Evolutionary conservation across 2,888 invertebrate species (phyloP).

Genomic region (Thereva nobilitata): DNA sequence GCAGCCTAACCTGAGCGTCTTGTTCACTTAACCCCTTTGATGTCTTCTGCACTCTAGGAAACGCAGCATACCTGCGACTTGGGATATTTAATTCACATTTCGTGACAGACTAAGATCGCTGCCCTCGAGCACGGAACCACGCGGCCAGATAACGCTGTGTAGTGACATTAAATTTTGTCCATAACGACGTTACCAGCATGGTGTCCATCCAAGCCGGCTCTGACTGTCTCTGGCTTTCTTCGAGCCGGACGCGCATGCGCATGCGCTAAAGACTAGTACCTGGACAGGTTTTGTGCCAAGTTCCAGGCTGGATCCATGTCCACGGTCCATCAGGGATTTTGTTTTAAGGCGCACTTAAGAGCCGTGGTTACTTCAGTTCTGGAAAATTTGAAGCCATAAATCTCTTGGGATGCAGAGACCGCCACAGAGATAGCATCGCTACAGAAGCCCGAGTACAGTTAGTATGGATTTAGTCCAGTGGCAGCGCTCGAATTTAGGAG

Average conservation of each 20-base stretch:
- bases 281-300: constrained; percentile 22
- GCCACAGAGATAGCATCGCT: constrained; percentile 19
- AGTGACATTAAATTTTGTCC: constrained; percentile 35
- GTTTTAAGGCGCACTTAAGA: constrained; percentile 18
- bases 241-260: constrained; percentile 12
- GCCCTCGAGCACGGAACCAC: constrained; percentile 26
- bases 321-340: constrained; percentile 25
- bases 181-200: constrained; percentile 27
- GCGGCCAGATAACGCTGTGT: constrained; percentile 15
- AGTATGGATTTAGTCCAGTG: constrained; percentile 25
- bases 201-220: constrained; percentile 15
- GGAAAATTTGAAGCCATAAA: constrained; percentile 32
- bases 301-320: not conserved
- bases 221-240: not conserved
- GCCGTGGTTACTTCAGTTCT: constrained; percentile 20
- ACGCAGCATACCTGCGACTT: not conserved
- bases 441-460: constrained; percentile 27
- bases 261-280: constrained; percentile 16
- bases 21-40: constrained; percentile 11
- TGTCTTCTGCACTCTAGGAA: constrained; percentile 11
- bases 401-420: constrained; percentile 11
- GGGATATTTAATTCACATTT: constrained; percentile 31
- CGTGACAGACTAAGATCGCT: constrained; percentile 30
- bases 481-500: constrained; percentile 18
- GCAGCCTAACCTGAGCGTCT: constrained; percentile 11